Base-by-base conservation (phyloP, 1,140 invertebrate species). In the Euschistus heros region DNA sequence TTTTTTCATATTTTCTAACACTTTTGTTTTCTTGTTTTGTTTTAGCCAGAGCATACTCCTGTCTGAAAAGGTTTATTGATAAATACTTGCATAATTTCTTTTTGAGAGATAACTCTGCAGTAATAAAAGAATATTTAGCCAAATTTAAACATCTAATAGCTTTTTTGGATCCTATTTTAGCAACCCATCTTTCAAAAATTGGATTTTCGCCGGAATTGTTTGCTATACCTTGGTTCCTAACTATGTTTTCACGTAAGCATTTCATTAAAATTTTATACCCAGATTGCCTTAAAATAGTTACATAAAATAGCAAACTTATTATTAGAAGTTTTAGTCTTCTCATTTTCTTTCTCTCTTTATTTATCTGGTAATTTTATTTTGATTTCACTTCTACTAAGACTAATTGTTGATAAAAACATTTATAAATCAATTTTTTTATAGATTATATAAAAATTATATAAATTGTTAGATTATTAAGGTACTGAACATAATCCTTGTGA, bases 161-260 rank as follows among this genome's bases (percentile, higher is more conserved):
- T 65, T 99, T 96, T 75, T 92, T 98, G 74, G 96, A 99, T 77
- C 92, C 96, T 13, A 80, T 87, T 62, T 77, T 99, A 52, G 90
- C 91, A 0, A 93, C 89, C 75, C 96, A 98, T 79, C 78, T 99
- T 42, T 83, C 89, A 70, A 86, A 86, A 7, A 97, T 98, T 70
- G 91, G 88, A 71, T 99, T 99, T 76, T 91, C 96, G 70, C 94
- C 97, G 0, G 94, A 99, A 79, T 78, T 99, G 2, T 99, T 98
- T 79, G 93, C 97, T n/a, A 98, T 99, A 75, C 96, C 97, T 0
- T 99, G 97, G 97, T 98, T 99, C 76, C 79, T 99, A 7, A 99
- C 97, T 13, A 97, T 98, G 92, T 99, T 98, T 80, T 97, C 96
- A 65, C 96, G 92, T 97, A 82, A 86, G 89, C 87, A 37, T 37